A percentile compares a stretch with the other conserved stretches of the same genome.
Evolutionary conservation across 2,113 vertebrate genomes (phyloP).

Genomic region (Porphyrio hochstetteri): DNA sequence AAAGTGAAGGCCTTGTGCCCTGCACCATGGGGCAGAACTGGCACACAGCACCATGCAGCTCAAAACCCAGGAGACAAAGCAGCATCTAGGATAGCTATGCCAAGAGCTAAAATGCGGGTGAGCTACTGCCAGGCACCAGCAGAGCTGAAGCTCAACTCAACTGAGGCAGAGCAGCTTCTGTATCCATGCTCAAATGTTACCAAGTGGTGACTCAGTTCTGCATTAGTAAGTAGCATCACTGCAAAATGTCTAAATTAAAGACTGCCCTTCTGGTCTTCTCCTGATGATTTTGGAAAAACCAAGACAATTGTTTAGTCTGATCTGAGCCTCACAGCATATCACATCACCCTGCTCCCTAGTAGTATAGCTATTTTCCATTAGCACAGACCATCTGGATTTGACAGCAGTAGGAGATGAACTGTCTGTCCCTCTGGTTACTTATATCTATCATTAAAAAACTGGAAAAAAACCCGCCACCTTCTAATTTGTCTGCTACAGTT

Average conservation of each 20-base stretch:
- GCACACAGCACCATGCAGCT: neutral
- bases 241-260: neutral
- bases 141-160: neutral
- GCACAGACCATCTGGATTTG: neutral
- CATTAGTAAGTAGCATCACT: neutral
- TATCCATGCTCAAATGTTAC: neutral
- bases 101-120: fast-evolving
- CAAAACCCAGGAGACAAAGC: neutral
- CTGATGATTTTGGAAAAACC: neutral
- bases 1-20: neutral
- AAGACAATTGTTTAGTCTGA: neutral
- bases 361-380: neutral
- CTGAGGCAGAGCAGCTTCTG: neutral
- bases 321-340: neutral
- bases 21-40: fast-evolving
- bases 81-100: fast-evolving
- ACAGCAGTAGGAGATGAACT: neutral
- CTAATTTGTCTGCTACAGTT: neutral
- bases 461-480: fast-evolving
- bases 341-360: neutral
- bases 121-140: fast-evolving
- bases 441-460: neutral
- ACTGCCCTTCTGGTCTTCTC: neutral
- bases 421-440: neutral
- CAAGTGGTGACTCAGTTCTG: neutral